These are phyloP conservation scores for Uromys caudimaculatus DNA, from an alignment of 2,797 vertebrate genomes.

Conservation along the genomic window DNA sequence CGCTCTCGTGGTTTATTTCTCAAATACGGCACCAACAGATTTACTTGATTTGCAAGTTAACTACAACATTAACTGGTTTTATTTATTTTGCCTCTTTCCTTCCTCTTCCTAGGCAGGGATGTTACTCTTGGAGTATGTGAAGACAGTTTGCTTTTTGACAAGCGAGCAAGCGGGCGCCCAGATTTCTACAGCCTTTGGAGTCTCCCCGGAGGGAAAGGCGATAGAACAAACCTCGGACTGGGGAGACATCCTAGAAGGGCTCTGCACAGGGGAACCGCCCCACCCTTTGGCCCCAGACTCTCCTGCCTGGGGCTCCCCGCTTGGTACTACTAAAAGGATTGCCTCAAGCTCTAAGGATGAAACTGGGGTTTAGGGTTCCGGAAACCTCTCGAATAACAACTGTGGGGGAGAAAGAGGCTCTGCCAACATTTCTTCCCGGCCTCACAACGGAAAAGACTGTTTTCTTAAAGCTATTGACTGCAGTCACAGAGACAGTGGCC, in stretches of 20 bases:
- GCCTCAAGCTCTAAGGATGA: constrained; percentile 72
- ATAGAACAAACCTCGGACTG: constrained; percentile 78
- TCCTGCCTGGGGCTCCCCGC: not conserved
- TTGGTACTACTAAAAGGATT: constrained; percentile 20
- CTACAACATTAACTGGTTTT: constrained; percentile 91
- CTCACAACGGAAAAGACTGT: constrained; percentile 72
- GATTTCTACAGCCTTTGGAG: constrained; percentile 86
- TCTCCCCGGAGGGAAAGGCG: constrained; percentile 76
- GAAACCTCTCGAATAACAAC: constrained; percentile 54
- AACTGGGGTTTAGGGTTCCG: constrained; percentile 41
- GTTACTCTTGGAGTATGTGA: constrained; percentile 89
- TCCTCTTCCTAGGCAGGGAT: constrained; percentile 90
- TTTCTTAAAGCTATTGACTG: constrained; percentile 70
- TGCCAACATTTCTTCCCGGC: constrained; percentile 48
- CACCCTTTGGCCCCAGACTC: constrained; percentile 30
- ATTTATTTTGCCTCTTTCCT: constrained; percentile 90
- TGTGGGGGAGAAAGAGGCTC: constrained; percentile 75
- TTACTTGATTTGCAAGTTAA: constrained; percentile 92
- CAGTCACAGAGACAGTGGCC: constrained; percentile 64
- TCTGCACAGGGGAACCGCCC: not conserved
- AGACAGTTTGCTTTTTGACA: constrained; percentile 90
- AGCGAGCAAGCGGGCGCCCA: constrained; percentile 87
- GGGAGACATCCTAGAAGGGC: constrained; percentile 72
- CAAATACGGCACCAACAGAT: constrained; percentile 91
- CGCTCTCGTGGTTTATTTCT: constrained; percentile 90